These are phyloP conservation scores for Malthinus seriepunctatus DNA, from an alignment of 2,888 invertebrate genomes.

Conservation along the genomic window DNA sequence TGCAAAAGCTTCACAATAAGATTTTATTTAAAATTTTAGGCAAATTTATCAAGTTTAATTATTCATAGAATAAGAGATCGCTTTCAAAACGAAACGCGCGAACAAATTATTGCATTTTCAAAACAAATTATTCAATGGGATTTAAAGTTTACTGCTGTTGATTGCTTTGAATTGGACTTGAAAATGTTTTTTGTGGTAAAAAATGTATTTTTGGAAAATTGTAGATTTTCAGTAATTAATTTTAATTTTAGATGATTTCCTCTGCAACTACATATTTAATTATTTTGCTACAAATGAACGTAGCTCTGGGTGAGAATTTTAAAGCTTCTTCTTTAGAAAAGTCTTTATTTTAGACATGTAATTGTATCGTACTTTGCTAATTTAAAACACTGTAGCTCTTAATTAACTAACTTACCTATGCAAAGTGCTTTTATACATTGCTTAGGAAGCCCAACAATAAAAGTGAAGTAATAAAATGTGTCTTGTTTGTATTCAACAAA, in stretches of 20 bases:
- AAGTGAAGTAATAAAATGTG: too few species aligned
- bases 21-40: background rate
- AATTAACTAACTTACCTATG: too few species aligned
- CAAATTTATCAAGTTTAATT: background rate
- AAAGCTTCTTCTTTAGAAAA: too few species aligned
- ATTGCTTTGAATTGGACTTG: slow-evolving; percentile 30
- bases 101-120: slow-evolving; percentile 23
- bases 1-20: background rate
- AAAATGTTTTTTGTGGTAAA: slow-evolving; percentile 26
- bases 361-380: too few species aligned
- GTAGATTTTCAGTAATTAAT: background rate
- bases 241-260: slow-evolving; percentile 18
- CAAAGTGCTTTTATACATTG: too few species aligned
- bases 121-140: slow-evolving; percentile 33
- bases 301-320: slow-evolving; percentile 23
- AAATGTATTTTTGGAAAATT: background rate
- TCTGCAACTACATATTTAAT: slow-evolving; percentile 30
- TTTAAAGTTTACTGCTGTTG: slow-evolving; percentile 29
- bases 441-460: too few species aligned
- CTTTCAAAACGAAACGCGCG: background rate
- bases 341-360: too few species aligned
- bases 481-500: too few species aligned
- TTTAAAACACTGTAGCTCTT: too few species aligned
- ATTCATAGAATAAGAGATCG: background rate
- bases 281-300: slow-evolving; percentile 30